phyloP scores from a whole-genome alignment of 2,888 invertebrate species.

The Pseudanteris insignis region DNA sequence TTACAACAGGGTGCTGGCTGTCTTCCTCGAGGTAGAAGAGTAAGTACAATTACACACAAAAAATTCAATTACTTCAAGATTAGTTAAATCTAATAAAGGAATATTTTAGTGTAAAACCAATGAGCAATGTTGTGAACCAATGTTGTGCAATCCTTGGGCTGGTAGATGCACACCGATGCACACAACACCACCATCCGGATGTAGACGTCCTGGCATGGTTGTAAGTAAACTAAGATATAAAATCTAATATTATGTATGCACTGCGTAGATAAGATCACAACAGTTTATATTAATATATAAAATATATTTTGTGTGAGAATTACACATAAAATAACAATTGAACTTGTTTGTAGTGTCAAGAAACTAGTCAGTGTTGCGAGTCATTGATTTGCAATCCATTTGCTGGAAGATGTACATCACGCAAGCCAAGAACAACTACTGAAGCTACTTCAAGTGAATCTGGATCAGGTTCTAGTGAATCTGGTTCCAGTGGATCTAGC shows the following conservation, averaged over 20 bases:
- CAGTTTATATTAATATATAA: neutral
- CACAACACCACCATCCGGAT: neutral
- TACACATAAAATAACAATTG: too few species aligned
- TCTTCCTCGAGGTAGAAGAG: slow-evolving; percentile 4
- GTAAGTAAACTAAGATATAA: too few species aligned
- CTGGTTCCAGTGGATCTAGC: neutral
- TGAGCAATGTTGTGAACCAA: slow-evolving; percentile 4
- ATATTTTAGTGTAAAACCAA: slow-evolving; percentile 15
- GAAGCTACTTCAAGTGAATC: slow-evolving; percentile 6
- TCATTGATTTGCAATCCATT: slow-evolving; percentile 17
- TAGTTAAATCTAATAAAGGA: too few species aligned
- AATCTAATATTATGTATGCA: too few species aligned
- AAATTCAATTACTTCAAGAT: too few species aligned
- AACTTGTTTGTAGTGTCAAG: slow-evolving; percentile 8
- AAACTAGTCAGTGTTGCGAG: slow-evolving; percentile 6
- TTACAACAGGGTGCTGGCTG: neutral
- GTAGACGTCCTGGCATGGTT: slow-evolving; percentile 20
- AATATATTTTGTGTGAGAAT: neutral
- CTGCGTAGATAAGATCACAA: slow-evolving; percentile 5
- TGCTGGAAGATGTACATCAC: slow-evolving; percentile 18
- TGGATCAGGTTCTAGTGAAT: slow-evolving; percentile 1
- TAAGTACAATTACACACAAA: too few species aligned
- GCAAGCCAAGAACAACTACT: neutral
- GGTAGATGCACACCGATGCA: slow-evolving; percentile 19
- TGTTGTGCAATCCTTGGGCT: slow-evolving; percentile 18